Evolutionary conservation across 2,888 invertebrate genomes (phyloP).

Genomic region (Phyto melanocephala): DNA sequence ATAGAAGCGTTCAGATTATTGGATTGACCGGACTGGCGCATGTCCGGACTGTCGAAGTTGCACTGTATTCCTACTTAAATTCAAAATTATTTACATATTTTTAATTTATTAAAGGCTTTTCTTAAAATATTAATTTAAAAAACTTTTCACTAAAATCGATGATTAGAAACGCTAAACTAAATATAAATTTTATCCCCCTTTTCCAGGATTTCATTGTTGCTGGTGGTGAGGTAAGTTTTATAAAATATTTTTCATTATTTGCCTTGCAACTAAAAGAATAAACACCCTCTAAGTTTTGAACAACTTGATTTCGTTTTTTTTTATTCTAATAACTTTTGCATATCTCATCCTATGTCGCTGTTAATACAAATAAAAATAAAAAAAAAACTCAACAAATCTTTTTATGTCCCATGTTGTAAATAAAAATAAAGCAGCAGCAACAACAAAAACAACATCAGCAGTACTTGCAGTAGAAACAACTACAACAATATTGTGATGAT

Average conservation of each 20-base stretch:
- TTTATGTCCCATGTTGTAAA: slow-evolving; percentile 65
- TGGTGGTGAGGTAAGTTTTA: neutral
- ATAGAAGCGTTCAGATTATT: too few species aligned
- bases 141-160: too few species aligned
- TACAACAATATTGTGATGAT: slow-evolving; percentile 41
- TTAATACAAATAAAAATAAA: neutral
- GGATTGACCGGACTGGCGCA: too few species aligned
- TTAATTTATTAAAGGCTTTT: too few species aligned
- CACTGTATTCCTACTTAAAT: too few species aligned
- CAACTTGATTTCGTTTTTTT: slow-evolving; percentile 28
- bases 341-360: slow-evolving; percentile 23
- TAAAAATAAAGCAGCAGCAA: slow-evolving; percentile 50
- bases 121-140: too few species aligned
- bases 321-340: slow-evolving; percentile 58
- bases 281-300: slow-evolving; percentile 55
- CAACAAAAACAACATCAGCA: slow-evolving; percentile 29
- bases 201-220: neutral
- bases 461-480: slow-evolving; percentile 2
- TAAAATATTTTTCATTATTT: slow-evolving; percentile 1
- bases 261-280: slow-evolving; percentile 10
- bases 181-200: neutral
- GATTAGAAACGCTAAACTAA: neutral
- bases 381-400: slow-evolving; percentile 33
- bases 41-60: too few species aligned
- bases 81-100: too few species aligned